Base-by-base conservation (phyloP, 2,113 vertebrate species). In the Burhinus bistriatus region DNA sequence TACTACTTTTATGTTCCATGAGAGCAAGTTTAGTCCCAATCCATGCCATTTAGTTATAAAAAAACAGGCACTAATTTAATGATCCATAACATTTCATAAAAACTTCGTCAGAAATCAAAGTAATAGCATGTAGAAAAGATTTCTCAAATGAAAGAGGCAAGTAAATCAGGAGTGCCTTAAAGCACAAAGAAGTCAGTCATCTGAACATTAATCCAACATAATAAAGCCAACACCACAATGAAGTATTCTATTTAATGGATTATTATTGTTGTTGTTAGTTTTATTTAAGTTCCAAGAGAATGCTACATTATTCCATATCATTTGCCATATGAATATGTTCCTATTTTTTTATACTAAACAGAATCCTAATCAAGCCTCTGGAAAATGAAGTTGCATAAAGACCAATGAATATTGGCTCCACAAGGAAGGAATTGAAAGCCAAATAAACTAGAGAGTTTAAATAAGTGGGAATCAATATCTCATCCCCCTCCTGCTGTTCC, bases 51-150 rank as follows among this genome's bases (percentile, higher is more conserved):
- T 91, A 76, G 38, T 92, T 85, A 76, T 85, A 76, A 92, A 96
- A 85, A 91, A 88, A 1, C 70, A 89, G 84, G 30, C 81, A 72
- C 65, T 96, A 95, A 96, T 95, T 95, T 93, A 92, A 89, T 87
- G 89, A 82, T 85, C 57, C 81, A 30, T 90, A 94, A 76, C 97
- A 95, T 91, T 96, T 96, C 68, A 52, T 76, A 79, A 91, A 91
- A 94, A 66, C 69, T 77, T 92, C 72, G 69, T 90, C 76, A 55
- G 86, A 97, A 95, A 97, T 96, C 87, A 96, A 91, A 95, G 58
- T 89, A 89, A 92, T 91, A 94, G 58, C 66, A 73, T 70, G 62
- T 58, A 85, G 54, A 69, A 95, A 93, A 91, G 44, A 65, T 82
- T 93, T 89, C 20, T 34, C 55, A 91, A 94, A 94, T 83, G 27